Conservation (phyloP, 1,140 invertebrate species). For the Zaprionus nigranus region DNA sequence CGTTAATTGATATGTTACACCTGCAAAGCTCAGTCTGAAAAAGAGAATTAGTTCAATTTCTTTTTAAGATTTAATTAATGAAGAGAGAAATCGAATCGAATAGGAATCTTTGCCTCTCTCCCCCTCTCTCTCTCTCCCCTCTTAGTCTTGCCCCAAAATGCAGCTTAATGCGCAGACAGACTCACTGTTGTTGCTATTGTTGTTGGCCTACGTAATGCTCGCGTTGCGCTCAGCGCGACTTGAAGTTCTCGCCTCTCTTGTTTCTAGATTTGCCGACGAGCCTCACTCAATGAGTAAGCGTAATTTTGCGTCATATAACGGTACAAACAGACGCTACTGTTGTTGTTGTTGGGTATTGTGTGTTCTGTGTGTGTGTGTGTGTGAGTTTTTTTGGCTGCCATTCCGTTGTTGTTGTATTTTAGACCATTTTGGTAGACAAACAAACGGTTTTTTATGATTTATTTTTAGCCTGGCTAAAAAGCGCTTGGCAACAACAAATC, state of each 20-base stretch:
- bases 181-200: slow-evolving; percentile 37
- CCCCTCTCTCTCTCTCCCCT: slow-evolving; percentile 36
- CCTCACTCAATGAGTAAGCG: slow-evolving; percentile 77
- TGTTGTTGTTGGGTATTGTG: slow-evolving; percentile 46
- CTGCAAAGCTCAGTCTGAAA: background rate
- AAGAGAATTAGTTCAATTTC: background rate
- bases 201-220: slow-evolving; percentile 39
- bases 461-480: slow-evolving; percentile 65
- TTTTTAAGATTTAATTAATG: slow-evolving; percentile 48
- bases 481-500: slow-evolving; percentile 62
- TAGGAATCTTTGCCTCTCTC: slow-evolving; percentile 31
- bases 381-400: slow-evolving; percentile 61
- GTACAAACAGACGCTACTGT: slow-evolving; percentile 73
- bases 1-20: slow-evolving; percentile 65
- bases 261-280: slow-evolving; percentile 39
- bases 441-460: slow-evolving; percentile 78
- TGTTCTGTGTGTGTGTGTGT: slow-evolving; percentile 18
- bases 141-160: slow-evolving; percentile 48
- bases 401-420: slow-evolving; percentile 74
- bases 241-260: slow-evolving; percentile 21
- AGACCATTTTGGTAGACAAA: slow-evolving; percentile 81
- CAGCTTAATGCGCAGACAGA: slow-evolving; percentile 73
- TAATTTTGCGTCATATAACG: slow-evolving; percentile 82
- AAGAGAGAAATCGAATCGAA: slow-evolving; percentile 42
- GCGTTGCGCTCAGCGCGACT: slow-evolving; percentile 23